Conservation (phyloP, 2,888 invertebrate species). For the Lissonota sp. region DNA sequence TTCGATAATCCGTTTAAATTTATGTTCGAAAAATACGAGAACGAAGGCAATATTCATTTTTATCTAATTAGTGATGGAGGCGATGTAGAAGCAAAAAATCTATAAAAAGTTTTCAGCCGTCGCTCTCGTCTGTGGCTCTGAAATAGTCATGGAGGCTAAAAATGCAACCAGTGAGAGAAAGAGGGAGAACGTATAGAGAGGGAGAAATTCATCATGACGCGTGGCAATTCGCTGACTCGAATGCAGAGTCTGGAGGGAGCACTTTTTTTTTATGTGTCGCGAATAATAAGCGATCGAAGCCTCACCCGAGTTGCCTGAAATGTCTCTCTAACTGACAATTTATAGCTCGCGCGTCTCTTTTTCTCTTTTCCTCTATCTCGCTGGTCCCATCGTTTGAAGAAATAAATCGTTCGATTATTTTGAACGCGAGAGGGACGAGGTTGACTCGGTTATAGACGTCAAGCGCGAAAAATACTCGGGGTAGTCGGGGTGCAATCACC, state of each 20-base stretch:
- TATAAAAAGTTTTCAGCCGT: conserved; percentile 17
- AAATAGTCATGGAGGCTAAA: conserved; percentile 16
- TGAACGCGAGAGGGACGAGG: not conserved
- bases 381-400: conserved; percentile 33
- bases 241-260: conserved; percentile 31
- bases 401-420: conserved; percentile 61
- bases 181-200: conserved; percentile 1
- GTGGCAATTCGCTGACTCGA: conserved; percentile 55
- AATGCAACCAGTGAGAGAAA: conserved; percentile 2
- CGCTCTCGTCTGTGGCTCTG: not conserved
- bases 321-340: conserved; percentile 58
- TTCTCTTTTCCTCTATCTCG: not conserved
- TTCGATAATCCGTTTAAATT: no score
- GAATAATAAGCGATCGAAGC: conserved; percentile 52
- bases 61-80: no score
- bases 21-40: not conserved
- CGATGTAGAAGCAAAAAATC: not conserved
- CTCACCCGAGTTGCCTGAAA: conserved; percentile 18
- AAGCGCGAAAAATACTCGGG: conserved; percentile 7
- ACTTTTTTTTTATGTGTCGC: conserved; percentile 46
- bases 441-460: no score
- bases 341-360: conserved; percentile 34
- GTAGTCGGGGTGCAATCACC: conserved; percentile 7
- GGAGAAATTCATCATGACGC: conserved; percentile 22
- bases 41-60: not conserved